Evolutionary conservation across 2,888 invertebrate genomes (phyloP).

Genomic region (Tenthredo distinguenda): DNA sequence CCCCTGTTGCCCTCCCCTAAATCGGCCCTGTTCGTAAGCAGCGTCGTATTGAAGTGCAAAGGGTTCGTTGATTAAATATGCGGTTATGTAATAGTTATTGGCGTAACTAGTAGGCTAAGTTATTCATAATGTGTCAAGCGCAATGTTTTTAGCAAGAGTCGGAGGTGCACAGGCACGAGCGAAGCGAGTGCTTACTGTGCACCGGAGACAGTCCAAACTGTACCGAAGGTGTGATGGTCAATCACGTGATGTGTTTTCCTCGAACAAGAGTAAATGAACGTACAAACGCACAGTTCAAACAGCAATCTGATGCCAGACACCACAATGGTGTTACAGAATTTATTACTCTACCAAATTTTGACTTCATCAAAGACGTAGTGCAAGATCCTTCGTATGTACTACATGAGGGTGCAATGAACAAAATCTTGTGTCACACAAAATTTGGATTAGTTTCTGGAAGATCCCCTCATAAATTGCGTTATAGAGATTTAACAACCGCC

Average conservation of each 20-base stretch:
- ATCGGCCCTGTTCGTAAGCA: background rate
- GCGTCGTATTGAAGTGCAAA: too few relatives aligned
- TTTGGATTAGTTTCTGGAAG: background rate
- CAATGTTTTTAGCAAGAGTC: too few relatives aligned
- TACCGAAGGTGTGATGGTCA: background rate
- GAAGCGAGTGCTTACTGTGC: too few relatives aligned
- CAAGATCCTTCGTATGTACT: background rate
- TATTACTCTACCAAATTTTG: background rate
- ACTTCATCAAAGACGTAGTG: background rate
- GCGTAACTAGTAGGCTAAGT: too few relatives aligned
- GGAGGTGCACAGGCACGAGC: too few relatives aligned
- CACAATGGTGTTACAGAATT: background rate
- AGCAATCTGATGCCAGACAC: background rate
- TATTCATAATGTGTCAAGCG: too few relatives aligned
- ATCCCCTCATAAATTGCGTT: background rate
- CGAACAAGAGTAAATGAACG: background rate
- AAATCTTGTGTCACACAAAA: background rate
- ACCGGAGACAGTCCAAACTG: background rate
- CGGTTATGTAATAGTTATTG: too few relatives aligned
- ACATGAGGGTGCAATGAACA: background rate
- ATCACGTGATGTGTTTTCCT: constrained; percentile 1
- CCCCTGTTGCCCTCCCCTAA: background rate
- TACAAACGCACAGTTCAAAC: background rate
- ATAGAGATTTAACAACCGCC: background rate
- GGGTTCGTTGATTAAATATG: too few relatives aligned